These are phyloP conservation scores for Rhynchonema sp. DNA, from an alignment of 2,888 invertebrate genomes.

Conservation along the genomic window DNA sequence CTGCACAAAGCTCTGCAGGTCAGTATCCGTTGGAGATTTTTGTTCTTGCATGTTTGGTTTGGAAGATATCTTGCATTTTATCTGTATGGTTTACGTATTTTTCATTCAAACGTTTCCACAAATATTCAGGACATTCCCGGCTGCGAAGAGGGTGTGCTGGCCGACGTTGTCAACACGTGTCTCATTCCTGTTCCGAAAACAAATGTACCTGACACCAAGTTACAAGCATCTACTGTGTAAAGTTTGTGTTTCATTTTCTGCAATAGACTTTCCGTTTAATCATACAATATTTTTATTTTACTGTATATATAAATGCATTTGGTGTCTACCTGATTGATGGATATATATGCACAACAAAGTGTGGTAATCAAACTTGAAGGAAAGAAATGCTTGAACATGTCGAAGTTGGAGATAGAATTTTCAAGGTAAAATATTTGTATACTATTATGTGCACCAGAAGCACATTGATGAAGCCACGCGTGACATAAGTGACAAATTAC, in stretches of 20 bases:
- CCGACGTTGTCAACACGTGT: constrained; percentile 88
- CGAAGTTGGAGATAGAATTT: constrained; percentile 83
- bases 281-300: no score
- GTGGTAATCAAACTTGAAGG: constrained; percentile 77
- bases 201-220: constrained; percentile 82
- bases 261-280: neutral
- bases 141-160: constrained; percentile 85
- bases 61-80: constrained; percentile 1
- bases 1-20: constrained; percentile 82
- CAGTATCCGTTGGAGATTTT: constrained; percentile 28
- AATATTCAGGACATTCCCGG: constrained; percentile 35
- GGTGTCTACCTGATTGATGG: constrained; percentile 84
- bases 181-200: constrained; percentile 91
- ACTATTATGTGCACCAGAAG: no score
- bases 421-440: no score
- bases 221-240: constrained; percentile 98
- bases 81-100: constrained; percentile 6
- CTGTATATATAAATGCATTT: constrained; percentile 53
- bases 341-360: constrained; percentile 55
- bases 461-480: no score
- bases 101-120: no score
- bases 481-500: no score
- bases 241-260: constrained; percentile 42
- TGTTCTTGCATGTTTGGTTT: neutral
- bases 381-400: constrained; percentile 78